Evolutionary conservation across 2,888 invertebrate genomes (phyloP).

Genomic region (Odontocerum albicorne): DNA sequence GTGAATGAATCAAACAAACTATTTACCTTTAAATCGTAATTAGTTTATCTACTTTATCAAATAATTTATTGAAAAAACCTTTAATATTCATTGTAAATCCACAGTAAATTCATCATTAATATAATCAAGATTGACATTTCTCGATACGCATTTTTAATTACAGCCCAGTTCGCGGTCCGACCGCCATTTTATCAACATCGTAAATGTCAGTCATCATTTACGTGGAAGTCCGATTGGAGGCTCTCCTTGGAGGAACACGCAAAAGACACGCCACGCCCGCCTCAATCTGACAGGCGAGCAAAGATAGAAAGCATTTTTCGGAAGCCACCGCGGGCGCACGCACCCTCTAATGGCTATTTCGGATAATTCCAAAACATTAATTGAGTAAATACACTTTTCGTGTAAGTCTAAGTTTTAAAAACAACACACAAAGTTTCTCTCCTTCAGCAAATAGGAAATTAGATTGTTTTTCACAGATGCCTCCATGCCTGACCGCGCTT

Average conservation of each 20-base stretch:
- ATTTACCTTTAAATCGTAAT: too few species aligned
- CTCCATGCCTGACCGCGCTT: too few species aligned
- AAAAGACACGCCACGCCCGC: conserved; percentile 22
- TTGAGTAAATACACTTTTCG: conserved; percentile 24
- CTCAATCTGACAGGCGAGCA: conserved; percentile 12
- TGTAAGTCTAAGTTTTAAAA: background rate
- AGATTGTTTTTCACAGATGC: too few species aligned
- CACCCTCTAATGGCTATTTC: conserved; percentile 26
- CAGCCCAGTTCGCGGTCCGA: too few species aligned
- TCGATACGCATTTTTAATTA: too few species aligned
- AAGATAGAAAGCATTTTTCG: conserved; percentile 26
- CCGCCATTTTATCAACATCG: conserved; percentile 24
- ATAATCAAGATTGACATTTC: too few species aligned
- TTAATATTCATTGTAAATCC: too few species aligned
- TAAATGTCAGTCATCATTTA: conserved; percentile 32
- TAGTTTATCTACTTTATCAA: too few species aligned
- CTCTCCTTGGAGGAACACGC: conserved; percentile 19
- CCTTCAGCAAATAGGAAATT: background rate
- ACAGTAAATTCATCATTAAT: too few species aligned
- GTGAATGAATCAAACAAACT: too few species aligned
- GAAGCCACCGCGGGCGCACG: conserved; percentile 20
- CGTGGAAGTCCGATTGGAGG: conserved; percentile 22
- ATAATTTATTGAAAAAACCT: too few species aligned
- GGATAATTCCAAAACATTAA: conserved; percentile 24
- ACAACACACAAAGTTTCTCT: background rate